Evolutionary conservation across 2,888 invertebrate species (phyloP).

Genomic region (Diabrotica balteata): DNA sequence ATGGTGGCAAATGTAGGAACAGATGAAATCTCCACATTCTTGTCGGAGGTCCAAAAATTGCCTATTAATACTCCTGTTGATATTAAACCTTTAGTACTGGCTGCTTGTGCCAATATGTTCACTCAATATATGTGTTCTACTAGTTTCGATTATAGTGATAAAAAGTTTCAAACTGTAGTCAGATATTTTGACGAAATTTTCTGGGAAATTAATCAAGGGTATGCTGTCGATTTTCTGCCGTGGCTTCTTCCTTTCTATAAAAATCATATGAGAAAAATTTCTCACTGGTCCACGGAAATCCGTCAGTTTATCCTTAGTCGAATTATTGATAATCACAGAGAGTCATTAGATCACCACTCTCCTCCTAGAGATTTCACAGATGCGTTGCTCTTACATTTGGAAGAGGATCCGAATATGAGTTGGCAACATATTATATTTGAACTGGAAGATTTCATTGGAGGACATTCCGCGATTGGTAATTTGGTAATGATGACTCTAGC

Average conservation of each 20-base stretch:
- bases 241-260: slow-evolving; percentile 79
- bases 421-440: slow-evolving; percentile 82
- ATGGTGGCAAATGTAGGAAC: slow-evolving; percentile 76
- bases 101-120: slow-evolving; percentile 85
- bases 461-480: slow-evolving; percentile 88
- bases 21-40: slow-evolving; percentile 69
- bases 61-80: slow-evolving; percentile 62
- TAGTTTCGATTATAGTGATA: slow-evolving; percentile 74
- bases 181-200: slow-evolving; percentile 83
- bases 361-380: slow-evolving; percentile 82
- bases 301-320: slow-evolving; percentile 76
- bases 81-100: slow-evolving; percentile 75
- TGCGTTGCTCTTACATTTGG: slow-evolving; percentile 74
- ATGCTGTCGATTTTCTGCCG: slow-evolving; percentile 85
- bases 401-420: slow-evolving; percentile 67
- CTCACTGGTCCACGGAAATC: slow-evolving; percentile 74
- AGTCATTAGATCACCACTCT: slow-evolving; percentile 65
- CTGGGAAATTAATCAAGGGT: slow-evolving; percentile 91
- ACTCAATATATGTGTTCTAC: slow-evolving; percentile 86
- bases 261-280: slow-evolving; percentile 72
- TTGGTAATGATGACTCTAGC: slow-evolving; percentile 79
- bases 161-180: slow-evolving; percentile 72
- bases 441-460: slow-evolving; percentile 87
- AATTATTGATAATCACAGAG: slow-evolving; percentile 67
- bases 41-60: slow-evolving; percentile 64